A percentile compares a stretch with the other conserved stretches of the same genome.
phyloP scores from a whole-genome alignment of 2,113 vertebrate genomes.

The Hystrix cristata region DNA sequence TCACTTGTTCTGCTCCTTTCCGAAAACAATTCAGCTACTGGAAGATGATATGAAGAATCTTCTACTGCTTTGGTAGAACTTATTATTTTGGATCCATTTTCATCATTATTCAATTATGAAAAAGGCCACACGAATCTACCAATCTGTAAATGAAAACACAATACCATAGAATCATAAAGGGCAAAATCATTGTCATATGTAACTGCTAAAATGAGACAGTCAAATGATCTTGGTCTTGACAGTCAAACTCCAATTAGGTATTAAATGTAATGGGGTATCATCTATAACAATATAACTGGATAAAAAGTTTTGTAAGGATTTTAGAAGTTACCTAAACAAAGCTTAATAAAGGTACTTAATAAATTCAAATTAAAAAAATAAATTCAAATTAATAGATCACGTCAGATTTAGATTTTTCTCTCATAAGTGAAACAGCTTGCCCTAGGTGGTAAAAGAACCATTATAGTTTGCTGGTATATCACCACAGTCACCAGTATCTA shows the following conservation, averaged over 20 bases:
- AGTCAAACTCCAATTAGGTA: conserved; percentile 11
- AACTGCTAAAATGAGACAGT: conserved; percentile 36
- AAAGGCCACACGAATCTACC: conserved; percentile 64
- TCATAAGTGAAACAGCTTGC: neutral
- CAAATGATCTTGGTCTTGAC: neutral
- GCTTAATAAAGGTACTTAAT: neutral
- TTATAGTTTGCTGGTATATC: neutral
- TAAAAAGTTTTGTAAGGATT: neutral
- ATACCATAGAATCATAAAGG: conserved; percentile 22
- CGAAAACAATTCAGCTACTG: conserved; percentile 38
- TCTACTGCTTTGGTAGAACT: conserved; percentile 69
- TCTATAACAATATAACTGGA: neutral
- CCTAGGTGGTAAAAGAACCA: neutral
- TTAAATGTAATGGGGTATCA: neutral
- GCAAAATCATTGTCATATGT: conserved; percentile 15
- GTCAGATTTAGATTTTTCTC: conserved; percentile 18
- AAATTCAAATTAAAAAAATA: too few relatives aligned
- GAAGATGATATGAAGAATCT: conserved; percentile 69
- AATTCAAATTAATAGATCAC: neutral
- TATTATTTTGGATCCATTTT: conserved; percentile 74
- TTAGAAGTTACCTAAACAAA: neutral
- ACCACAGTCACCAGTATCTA: conserved; percentile 4
- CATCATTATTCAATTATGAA: conserved; percentile 64
- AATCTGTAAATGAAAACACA: conserved; percentile 73
- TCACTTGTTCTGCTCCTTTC: conserved; percentile 61